These are phyloP conservation scores for Leistus spinibarbis DNA, from an alignment of 2,888 invertebrate genomes.

Conservation along the genomic window DNA sequence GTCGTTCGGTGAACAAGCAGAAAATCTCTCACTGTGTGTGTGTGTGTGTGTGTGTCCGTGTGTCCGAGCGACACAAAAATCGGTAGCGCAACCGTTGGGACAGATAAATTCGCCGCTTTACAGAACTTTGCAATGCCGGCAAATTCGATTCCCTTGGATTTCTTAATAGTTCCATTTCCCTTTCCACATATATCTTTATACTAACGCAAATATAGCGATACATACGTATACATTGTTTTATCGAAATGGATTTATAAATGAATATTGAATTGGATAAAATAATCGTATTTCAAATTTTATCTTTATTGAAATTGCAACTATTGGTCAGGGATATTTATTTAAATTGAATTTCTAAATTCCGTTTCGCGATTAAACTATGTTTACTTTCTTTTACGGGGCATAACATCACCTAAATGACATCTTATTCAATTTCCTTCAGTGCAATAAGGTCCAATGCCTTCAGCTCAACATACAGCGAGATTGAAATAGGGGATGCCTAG, in stretches of 20 bases:
- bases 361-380: too few relatives aligned
- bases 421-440: not conserved
- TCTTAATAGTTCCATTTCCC: not conserved
- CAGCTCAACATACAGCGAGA: too few relatives aligned
- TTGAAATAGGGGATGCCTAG: too few relatives aligned
- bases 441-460: not conserved
- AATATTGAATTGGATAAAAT: too few relatives aligned
- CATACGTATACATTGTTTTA: not conserved
- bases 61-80: not conserved
- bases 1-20: not conserved
- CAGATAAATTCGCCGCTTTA: not conserved
- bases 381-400: too few relatives aligned
- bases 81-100: not conserved
- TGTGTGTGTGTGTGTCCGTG: too few relatives aligned
- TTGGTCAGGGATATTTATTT: not conserved
- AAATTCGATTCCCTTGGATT: not conserved
- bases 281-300: not conserved
- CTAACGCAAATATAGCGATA: not conserved
- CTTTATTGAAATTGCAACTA: not conserved
- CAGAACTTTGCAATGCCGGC: not conserved
- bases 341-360: not conserved
- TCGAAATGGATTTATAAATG: not conserved
- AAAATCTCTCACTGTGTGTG: not conserved
- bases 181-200: not conserved
- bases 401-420: too few relatives aligned